Base-by-base conservation (phyloP, 2,888 invertebrate genomes). In the Synergus umbraculus region DNA sequence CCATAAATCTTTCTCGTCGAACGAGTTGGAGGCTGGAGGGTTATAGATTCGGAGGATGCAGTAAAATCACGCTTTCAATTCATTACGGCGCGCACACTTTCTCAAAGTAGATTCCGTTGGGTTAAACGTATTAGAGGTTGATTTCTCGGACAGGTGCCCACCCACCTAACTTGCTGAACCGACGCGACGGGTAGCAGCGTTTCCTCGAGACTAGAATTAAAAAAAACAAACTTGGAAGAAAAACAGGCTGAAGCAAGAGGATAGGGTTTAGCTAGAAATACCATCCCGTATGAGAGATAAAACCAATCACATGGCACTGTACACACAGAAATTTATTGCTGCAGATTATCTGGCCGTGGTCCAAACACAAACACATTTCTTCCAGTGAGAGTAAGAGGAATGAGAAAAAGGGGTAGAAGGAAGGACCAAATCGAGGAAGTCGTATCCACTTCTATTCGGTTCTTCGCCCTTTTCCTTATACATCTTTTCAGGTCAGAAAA, bases 351-450 rank as follows among this genome's bases (percentile, higher is more conserved):
- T 91, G 91, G 91, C 91, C 84, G 85, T 82, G 86, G 87, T 91
- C 91, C 91, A 91, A 90, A 89, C 87, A 89, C 90, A 90, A 90
- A 90, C 91, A 90, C 91, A 88, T 90, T 90, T 90, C 89, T 90
- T 88, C 86, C 69, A 63, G 15, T 54, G 29, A 10, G 54, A 73
- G n/a, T 73, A 78, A 78, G 58, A 77, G 76, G 64, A 15, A 49
- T 73, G 22, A 77, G 43, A 76, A 78, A 77, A 77, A 79, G 79
- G 15, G 60, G 67, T 76, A 49, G 66, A 54, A 60, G 12, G 66
- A 46, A 66, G 63, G 41, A 73, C 76, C 22, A 63, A 44, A 63
- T 29, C 46, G 76, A 76, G 44, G 37, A 54, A 60, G 54, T 73
- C 73, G 29, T 49, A 73, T 73, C 73, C 49, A 64, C 65, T 86